A percentile compares a stretch with the other conserved stretches of the same genome.
Evolutionary conservation across 1,140 invertebrate species (phyloP).

Genomic region (Drosophila athabasca): DNA sequence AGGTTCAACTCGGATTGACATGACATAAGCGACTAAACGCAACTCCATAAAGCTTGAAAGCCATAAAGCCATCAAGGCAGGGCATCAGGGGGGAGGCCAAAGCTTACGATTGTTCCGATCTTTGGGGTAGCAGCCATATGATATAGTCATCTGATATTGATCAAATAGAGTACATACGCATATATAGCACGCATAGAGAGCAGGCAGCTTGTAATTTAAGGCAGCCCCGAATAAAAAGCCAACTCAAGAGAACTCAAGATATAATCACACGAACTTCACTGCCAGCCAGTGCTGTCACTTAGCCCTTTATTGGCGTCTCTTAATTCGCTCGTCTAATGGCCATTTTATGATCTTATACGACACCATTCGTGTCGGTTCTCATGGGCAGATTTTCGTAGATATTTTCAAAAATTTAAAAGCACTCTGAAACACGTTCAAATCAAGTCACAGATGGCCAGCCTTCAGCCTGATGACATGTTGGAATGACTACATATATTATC

Average conservation of each 20-base stretch:
- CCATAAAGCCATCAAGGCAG: constrained; percentile 39
- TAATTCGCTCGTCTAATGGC: constrained; percentile 28
- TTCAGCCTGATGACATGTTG: too few species aligned
- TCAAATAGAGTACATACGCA: too few species aligned
- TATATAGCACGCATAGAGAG: too few species aligned
- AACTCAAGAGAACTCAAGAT: too few species aligned
- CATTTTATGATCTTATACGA: constrained; percentile 15
- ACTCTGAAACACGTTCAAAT: too few species aligned
- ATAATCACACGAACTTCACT: not conserved
- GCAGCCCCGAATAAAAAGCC: too few species aligned
- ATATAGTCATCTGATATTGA: not conserved
- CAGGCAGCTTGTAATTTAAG: too few species aligned
- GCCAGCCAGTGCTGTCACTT: constrained; percentile 15
- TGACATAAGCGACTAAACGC: constrained; percentile 59
- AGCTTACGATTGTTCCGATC: constrained; percentile 1
- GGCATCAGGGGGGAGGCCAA: constrained; percentile 9
- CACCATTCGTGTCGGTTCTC: constrained; percentile 21
- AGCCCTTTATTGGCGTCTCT: constrained; percentile 38
- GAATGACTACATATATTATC: too few species aligned
- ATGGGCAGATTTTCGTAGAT: constrained; percentile 1
- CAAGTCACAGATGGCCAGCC: too few species aligned
- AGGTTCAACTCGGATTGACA: constrained; percentile 32
- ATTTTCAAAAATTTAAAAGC: too few species aligned
- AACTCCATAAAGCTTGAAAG: constrained; percentile 18
- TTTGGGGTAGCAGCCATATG: not conserved